Conservation (phyloP, 1,140 invertebrate genomes). For the Procambarus virginalis region DNA sequence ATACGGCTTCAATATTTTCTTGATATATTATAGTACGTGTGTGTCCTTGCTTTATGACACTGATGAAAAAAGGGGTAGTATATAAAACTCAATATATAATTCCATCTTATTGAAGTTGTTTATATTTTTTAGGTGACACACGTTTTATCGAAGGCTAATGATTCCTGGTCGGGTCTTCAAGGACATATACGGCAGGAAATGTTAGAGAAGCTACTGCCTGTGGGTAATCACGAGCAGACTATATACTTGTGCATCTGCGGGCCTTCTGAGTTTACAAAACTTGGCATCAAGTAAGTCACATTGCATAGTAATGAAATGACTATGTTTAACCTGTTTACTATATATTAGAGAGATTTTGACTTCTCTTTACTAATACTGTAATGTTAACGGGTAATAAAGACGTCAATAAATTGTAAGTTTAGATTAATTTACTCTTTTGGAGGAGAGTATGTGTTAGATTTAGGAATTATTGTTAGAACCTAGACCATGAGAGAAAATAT, state of each 20-base stretch:
- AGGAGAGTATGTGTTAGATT: not conserved
- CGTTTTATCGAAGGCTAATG: conserved; percentile 4
- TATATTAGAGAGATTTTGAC: too few species aligned
- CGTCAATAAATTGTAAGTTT: not conserved
- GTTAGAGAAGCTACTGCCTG: conserved; percentile 18
- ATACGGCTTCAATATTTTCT: too few species aligned
- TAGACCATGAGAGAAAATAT: too few species aligned
- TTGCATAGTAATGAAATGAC: too few species aligned
- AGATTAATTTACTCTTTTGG: not conserved
- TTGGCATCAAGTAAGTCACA: conserved; percentile 24
- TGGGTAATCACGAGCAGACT: not conserved
- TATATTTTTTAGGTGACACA: not conserved
- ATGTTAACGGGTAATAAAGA: not conserved
- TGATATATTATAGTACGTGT: too few species aligned
- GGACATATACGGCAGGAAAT: conserved; percentile 4
- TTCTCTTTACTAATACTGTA: too few species aligned
- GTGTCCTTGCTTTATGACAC: too few species aligned
- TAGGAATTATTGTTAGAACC: too few species aligned
- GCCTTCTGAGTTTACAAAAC: not conserved
- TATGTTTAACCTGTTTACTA: not conserved
- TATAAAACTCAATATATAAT: not conserved
- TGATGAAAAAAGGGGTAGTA: too few species aligned
- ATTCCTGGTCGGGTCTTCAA: conserved; percentile 1
- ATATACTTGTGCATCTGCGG: conserved; percentile 19
- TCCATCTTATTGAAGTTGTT: not conserved